Evolutionary conservation across 2,888 invertebrate species (phyloP).

Genomic region (Cantharis rufa): DNA sequence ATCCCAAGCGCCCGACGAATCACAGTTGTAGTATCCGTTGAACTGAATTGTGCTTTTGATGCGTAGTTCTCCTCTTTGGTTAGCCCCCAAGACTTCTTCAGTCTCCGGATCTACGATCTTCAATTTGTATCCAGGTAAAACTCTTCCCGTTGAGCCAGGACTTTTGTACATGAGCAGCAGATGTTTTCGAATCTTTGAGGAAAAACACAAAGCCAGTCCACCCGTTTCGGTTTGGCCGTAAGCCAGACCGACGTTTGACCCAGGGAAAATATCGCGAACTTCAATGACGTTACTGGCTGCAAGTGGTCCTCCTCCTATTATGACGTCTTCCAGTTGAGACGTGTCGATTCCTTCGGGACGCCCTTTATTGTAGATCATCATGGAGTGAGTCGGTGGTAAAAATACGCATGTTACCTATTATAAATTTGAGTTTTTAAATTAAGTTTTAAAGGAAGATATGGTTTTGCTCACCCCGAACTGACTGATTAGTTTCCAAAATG

Average conservation of each 20-base stretch:
- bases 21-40: constrained; percentile 57
- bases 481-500: constrained; percentile 42
- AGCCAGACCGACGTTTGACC: constrained; percentile 42
- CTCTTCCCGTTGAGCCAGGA: constrained; percentile 43
- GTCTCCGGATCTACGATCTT: constrained; percentile 55
- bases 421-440: background rate
- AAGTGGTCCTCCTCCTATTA: constrained; percentile 46
- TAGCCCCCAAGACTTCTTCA: constrained; percentile 54
- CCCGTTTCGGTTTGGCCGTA: constrained; percentile 51
- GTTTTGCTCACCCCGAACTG: constrained; percentile 41
- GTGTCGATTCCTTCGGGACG: constrained; percentile 48
- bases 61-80: constrained; percentile 60
- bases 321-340: constrained; percentile 38
- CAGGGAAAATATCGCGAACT: constrained; percentile 49
- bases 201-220: constrained; percentile 43
- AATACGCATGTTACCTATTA: constrained; percentile 29
- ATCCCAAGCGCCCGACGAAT: constrained; percentile 54
- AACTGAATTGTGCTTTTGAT: constrained; percentile 51
- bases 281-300: constrained; percentile 37
- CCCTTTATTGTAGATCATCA: constrained; percentile 42
- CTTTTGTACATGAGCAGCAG: constrained; percentile 40
- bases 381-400: constrained; percentile 41
- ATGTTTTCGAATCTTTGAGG: constrained; percentile 40
- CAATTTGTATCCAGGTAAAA: constrained; percentile 40
- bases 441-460: background rate